These are phyloP conservation scores for Patella pellucida DNA, from an alignment of 2,888 invertebrate species.

Conservation along the genomic window DNA sequence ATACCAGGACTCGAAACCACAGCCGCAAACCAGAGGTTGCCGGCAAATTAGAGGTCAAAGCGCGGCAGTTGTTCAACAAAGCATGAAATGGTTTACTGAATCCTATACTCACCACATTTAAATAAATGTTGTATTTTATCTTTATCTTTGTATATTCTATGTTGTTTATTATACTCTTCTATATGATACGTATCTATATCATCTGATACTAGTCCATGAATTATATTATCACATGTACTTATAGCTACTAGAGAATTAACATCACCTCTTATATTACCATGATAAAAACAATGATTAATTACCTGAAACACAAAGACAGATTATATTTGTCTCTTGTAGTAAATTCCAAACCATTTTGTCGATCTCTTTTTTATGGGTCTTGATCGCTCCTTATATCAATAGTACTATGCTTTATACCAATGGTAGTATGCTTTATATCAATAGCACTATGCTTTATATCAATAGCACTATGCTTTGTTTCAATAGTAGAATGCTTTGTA, in stretches of 20 bases:
- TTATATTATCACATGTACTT: constrained; percentile 82
- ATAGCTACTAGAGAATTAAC: constrained; percentile 79
- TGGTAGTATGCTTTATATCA: no score
- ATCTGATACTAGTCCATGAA: constrained; percentile 74
- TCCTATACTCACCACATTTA: constrained; percentile 47
- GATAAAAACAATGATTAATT: constrained; percentile 78
- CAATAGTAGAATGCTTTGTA: no score
- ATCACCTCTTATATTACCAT: constrained; percentile 79
- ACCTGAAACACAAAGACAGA: constrained; percentile 40
- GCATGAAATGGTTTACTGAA: neutral
- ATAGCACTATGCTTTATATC: neutral
- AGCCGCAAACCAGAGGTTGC: no score
- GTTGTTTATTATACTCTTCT: constrained; percentile 49
- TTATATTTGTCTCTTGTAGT: neutral
- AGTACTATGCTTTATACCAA: no score
- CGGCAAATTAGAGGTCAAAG: no score
- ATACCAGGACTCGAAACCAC: no score
- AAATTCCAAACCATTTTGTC: no score
- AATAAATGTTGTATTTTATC: constrained; percentile 36
- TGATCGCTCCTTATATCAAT: no score
- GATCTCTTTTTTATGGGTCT: no score
- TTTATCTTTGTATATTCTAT: constrained; percentile 46
- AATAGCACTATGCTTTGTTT: neutral
- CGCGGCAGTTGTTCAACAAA: no score
- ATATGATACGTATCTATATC: constrained; percentile 56